A percentile compares a stretch with the other conserved stretches of the same genome.
These are phyloP conservation scores for Terrapene triunguis DNA, from an alignment of 2,113 vertebrate species.

Conservation along the genomic window DNA sequence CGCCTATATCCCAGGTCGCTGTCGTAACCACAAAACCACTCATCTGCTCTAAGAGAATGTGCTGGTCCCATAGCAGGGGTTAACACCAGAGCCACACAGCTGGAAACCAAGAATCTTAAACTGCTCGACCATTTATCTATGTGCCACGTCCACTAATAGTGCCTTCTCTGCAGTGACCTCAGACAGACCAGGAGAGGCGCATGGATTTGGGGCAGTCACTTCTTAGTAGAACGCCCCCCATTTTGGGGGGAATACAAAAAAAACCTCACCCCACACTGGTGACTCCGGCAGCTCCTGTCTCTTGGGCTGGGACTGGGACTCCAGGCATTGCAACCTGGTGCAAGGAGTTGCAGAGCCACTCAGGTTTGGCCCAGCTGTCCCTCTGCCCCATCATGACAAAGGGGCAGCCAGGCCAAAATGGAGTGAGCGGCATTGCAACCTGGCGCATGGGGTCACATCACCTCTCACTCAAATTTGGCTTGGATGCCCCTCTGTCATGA, in stretches of 20 bases:
- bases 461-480: neutral
- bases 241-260: neutral
- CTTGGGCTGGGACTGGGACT: neutral
- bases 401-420: neutral
- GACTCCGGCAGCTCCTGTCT: neutral
- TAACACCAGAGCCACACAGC: neutral
- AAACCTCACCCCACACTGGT: neutral
- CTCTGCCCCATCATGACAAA: neutral
- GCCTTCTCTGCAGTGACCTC: neutral
- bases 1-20: too few relatives aligned
- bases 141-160: neutral
- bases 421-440: neutral
- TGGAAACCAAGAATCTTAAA: neutral
- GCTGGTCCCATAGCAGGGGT: fast-evolving
- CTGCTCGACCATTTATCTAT: neutral
- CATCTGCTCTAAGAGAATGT: neutral
- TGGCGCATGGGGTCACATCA: neutral
- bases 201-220: neutral
- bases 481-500: neutral
- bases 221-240: neutral
- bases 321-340: neutral
- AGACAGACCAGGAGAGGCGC: neutral
- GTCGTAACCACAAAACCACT: too few relatives aligned
- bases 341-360: neutral
- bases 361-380: neutral